Evolutionary conservation across 2,888 invertebrate genomes (phyloP), one percentile per base, ranked within the genome.

Genomic region (Dasypolia templi): DNA sequence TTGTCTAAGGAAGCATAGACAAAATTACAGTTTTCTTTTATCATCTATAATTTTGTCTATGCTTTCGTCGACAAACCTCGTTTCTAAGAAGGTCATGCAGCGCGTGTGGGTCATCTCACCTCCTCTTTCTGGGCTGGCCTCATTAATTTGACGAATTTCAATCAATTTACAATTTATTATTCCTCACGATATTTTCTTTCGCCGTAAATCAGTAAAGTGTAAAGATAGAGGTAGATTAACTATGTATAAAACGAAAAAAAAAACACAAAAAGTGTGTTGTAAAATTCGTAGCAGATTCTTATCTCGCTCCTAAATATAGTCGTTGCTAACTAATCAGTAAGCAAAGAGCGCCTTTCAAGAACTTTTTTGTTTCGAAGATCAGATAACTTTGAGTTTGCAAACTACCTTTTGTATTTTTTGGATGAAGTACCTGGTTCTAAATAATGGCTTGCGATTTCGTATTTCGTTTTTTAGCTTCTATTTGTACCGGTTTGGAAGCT

Each of bases 371-470:
- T 90, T 90, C 92, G 87, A 90, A 92, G 91, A 95, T 93, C 93
- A 91, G 95, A 95, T 95, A 94, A 88, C 91, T 91, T 93, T 90
- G 90, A 91, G 90, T 92, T 93, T 91, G 93, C 94, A 90, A 94
- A 92, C 93, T 92, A 91, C 90, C 90, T 92, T 94, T 93, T 91
- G 90, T 89, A 90, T 90, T 91, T 85, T 89, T 89, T 88, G 61
- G 55, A 76, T 61, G 61, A 65, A 79, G 76, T 84, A 82, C 79
- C 77, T 76, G 77, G 66, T 66, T 35, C 65, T 77, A 86, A 82
- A 76, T 72, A 85, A 79, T 82, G 77, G 80, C 83, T 82, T 83
- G 72, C 82, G 81, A 87, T 88, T 79, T 79, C 75, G 78, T 79
- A 76, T 85, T 82, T 49, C 59, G 46, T 81, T 74, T 82, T 79